Evolutionary conservation across 37 sponge, comb jelly and placozoan species (phyloP), one percentile per base, ranked within the genome.

Genomic region (Cliona cf. orientalis): DNA sequence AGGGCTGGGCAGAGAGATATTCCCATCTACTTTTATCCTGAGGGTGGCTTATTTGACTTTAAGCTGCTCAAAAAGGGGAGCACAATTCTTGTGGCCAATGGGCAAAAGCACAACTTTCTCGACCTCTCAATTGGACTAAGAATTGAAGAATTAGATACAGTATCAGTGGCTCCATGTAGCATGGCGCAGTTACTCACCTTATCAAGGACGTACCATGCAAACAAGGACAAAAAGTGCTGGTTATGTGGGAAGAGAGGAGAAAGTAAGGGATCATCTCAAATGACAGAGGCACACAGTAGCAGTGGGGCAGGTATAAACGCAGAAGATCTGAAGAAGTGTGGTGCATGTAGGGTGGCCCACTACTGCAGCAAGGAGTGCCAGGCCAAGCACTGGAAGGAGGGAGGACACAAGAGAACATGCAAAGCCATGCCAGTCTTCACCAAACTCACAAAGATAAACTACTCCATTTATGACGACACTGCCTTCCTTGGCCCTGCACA

Each of bases 11-110:
- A 5, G 2, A 42, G 62, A 23, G 42, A 60, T 2, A 61, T 86
- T n/a, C 87, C 87, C 12, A 29, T 86, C 19, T 79, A 37, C 74
- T 86, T 86, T 63, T 86, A 86, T 73, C 74, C 74, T 39, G 87
- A 71, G 63, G 42, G 22, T 5, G 80, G 87, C 34, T 53, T 3
- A 7, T 65, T 86, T 31, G 80, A 86, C 44, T 86, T 65, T 31
- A 12, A 17, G 2, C n/a, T 32, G 28, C 56, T 86, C 0, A 62
- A 64, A 57, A 55, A 42, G 2, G 87, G 87, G 26, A 56, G 43
- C 31, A 86, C 87, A 4, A 32, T 86, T 26, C 35, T 46, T 28
- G 58, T 86, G 12, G 23, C 72, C 12, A 23, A 44, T 29, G 87
- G 74, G 2, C 69, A 86, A 41, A 25, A 43, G 21, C 87, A 86